Evolutionary conservation across 2,797 vertebrate species (phyloP).

Genomic region (Pogoniulus pusillus): DNA sequence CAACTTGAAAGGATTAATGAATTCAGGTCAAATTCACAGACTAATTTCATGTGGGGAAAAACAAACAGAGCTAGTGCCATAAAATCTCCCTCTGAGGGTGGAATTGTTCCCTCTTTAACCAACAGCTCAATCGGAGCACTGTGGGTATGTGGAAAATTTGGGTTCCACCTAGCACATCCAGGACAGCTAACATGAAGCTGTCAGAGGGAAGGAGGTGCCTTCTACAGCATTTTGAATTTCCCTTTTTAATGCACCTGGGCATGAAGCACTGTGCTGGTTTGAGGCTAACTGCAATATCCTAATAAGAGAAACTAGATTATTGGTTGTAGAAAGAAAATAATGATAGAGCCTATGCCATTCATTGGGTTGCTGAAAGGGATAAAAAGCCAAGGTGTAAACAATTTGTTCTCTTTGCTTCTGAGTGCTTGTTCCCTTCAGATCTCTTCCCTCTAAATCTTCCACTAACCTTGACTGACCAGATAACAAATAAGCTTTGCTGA

Average conservation of each 20-base stretch:
- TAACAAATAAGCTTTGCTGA: too few species aligned
- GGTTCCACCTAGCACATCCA: neutral
- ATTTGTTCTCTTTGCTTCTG: too few species aligned
- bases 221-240: neutral
- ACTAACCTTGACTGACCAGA: too few species aligned
- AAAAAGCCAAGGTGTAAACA: too few species aligned
- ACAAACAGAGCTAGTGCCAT: neutral
- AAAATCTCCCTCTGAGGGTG: neutral
- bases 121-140: neutral
- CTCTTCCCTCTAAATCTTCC: too few species aligned
- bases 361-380: too few species aligned
- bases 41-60: conserved; percentile 19
- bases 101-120: neutral
- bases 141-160: neutral
- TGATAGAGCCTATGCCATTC: too few species aligned
- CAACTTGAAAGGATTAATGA: conserved; percentile 13
- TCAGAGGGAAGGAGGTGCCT: neutral
- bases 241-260: neutral
- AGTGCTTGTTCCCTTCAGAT: too few species aligned
- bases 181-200: neutral
- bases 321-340: too few species aligned
- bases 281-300: too few species aligned
- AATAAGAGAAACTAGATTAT: too few species aligned
- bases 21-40: conserved; percentile 4
- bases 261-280: neutral